Evolutionary conservation across 92 coral and sea anemone species (phyloP), one percentile per base, ranked within the genome.

Genomic region (Porites evermanni): DNA sequence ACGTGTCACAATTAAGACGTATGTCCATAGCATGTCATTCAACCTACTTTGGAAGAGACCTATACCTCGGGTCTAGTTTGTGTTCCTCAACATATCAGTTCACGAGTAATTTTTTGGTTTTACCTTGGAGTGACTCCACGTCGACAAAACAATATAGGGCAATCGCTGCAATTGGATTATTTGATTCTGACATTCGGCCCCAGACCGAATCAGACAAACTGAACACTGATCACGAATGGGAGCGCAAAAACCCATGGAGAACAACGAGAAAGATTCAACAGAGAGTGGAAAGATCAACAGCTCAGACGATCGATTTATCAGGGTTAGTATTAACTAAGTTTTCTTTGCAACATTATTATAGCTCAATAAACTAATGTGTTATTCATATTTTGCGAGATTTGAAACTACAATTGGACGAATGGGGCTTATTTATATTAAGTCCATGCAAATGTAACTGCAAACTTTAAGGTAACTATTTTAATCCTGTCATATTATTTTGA

Each of bases 191-290:
- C 17, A 44, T 47, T 67, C 64, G 74, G 72, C n/a, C 65, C 74
- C 74, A 52, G 84, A 52, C 29, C 72, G 26, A 52, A 74, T 67
- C 74, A 21, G 50, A 53, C 47, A 38, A 38, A 38, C 47, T 60
- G 64, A 20, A 18, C 78, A 53, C 54, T 24, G 53, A 51, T 1
- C 64, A 19, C 38, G 59, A 10, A 59, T 58, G 78, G 78, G 12
- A 81, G 18, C 18, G 68, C 53, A 67, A 67, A 72, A 81, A 54
- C 2, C 77, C 0, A 81, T 81, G 86, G 86, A 81, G 69, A 38
- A 10, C 68, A 54, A 19, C n/a, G 77, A 58, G 47, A 12, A 71
- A 21, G 78, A 38, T 14, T 59, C 86, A 50, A 81, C 70, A 29
- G 59, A 81, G 69, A 81, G 14, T 17, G 70, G 11, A 70, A 72